phyloP scores from a whole-genome alignment of 1,140 invertebrate genomes.

The Heterodera carotae region DNA sequence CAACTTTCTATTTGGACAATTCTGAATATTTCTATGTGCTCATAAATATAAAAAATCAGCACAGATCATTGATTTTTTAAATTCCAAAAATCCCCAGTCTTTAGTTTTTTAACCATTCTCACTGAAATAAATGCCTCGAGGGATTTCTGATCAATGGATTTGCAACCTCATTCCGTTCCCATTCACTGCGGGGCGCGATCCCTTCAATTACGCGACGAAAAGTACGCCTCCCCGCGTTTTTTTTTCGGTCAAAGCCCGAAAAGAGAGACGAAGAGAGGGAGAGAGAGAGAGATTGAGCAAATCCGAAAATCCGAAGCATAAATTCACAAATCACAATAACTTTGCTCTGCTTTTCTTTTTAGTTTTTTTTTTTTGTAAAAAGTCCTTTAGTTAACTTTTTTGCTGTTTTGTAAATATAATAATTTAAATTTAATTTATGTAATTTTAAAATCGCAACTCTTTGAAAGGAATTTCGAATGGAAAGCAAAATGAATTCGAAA shows the following conservation, averaged over 20 bases:
- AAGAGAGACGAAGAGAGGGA: neutral
- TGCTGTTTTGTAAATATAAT: no score
- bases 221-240: neutral
- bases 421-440: no score
- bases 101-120: neutral
- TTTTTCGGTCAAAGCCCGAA: neutral
- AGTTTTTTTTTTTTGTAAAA: no score
- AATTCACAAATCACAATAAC: no score
- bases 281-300: neutral
- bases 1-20: neutral
- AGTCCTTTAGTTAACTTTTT: no score
- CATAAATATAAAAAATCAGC: no score
- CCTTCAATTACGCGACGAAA: neutral
- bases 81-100: neutral
- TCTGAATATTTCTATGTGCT: neutral
- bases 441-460: no score
- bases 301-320: neutral
- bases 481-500: neutral
- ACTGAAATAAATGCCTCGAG: neutral
- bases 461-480: slow-evolving; percentile 2
- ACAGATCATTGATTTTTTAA: neutral
- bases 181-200: neutral
- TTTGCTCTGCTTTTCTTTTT: no score
- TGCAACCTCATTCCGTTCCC: neutral
- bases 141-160: neutral